Base-by-base conservation (phyloP, 2,797 vertebrate genomes). In the Atherinosoma microstoma region DNA sequence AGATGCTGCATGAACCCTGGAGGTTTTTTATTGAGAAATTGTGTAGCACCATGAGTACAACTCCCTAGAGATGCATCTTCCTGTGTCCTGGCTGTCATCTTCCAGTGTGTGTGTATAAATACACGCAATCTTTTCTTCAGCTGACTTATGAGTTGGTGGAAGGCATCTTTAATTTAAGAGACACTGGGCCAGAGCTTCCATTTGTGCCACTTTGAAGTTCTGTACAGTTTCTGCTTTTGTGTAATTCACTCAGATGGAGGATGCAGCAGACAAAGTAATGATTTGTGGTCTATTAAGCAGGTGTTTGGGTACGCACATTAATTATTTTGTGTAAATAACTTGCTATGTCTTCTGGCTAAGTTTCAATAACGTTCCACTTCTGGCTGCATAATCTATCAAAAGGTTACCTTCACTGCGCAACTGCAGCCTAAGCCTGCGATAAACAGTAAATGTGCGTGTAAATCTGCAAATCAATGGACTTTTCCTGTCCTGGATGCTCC, bases 91-190 rank as follows among this genome's bases (percentile, higher is more conserved):
- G 71, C 35, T 62, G 83, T 63, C 42, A 8, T 30, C 34, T 71
- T 66, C 22, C n/a, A 34, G 24, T 53, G 24, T 53, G 11, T 13
- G 51, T 27, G 51, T 27, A 27, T 72, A 69, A 75, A 82, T 79
- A 67, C 67, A 73, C 34, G 57, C 4, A 13, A 69, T 72, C 30
- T 67, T 70, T 75, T 77, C 75, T 83, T 73, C 27, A 69, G 60
- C 36, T 72, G 75, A 76, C 34, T 18, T 68, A 36, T 54, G 59
- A 70, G 66, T 68, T 67, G 30, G 78, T 61, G 12, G 70, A 70
- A 58, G 73, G 49, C 61, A 90, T 91, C 32, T 88, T 83, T 90
- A 82, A 92, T 92, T 91, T 66, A 92, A 72, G 27, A 79, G 35
- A 27, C 20, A 51, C 65, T 59, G 64, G 81, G 36, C 35, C 80